Evolutionary conservation across 2,113 vertebrate genomes (phyloP).

Genomic region (Anoura caudifer): DNA sequence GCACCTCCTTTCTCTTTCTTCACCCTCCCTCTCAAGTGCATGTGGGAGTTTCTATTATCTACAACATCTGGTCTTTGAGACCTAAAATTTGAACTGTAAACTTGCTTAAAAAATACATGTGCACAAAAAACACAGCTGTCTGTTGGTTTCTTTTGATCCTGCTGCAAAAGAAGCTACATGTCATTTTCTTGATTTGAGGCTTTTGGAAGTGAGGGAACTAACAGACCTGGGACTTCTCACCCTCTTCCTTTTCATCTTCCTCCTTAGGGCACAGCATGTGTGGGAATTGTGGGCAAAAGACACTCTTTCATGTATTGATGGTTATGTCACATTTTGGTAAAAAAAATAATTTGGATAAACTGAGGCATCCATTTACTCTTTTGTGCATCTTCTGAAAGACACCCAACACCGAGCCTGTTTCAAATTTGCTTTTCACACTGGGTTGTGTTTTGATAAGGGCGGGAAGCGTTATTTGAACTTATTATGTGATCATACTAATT

Average conservation of each 20-base stretch:
- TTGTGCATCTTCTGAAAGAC: not conserved
- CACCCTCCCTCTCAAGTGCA: not conserved
- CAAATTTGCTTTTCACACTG: not conserved
- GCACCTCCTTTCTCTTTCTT: not conserved
- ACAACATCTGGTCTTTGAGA: slow-evolving; percentile 64
- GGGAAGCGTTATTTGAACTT: not conserved
- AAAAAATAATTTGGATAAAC: slow-evolving; percentile 55
- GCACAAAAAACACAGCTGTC: slow-evolving; percentile 71
- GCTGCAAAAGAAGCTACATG: slow-evolving; percentile 67
- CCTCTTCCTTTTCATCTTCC: slow-evolving; percentile 49
- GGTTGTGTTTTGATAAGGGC: not conserved
- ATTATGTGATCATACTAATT: slow-evolving; percentile 24
- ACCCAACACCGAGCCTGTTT: not conserved
- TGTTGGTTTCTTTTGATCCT: slow-evolving; percentile 71
- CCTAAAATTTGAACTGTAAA: slow-evolving; percentile 51
- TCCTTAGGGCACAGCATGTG: slow-evolving; percentile 31
- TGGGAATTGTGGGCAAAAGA: slow-evolving; percentile 28
- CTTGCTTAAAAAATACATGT: slow-evolving; percentile 65
- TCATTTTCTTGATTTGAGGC: slow-evolving; percentile 69
- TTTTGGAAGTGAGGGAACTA: slow-evolving; percentile 55
- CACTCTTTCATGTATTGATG: not conserved
- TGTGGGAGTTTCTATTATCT: slow-evolving; percentile 42
- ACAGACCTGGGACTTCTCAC: slow-evolving; percentile 46
- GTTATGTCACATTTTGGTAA: slow-evolving; percentile 16
- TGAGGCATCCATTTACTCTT: not conserved